Conservation (phyloP, 1,140 invertebrate genomes). For the Panagrolaimus sp. region DNA sequence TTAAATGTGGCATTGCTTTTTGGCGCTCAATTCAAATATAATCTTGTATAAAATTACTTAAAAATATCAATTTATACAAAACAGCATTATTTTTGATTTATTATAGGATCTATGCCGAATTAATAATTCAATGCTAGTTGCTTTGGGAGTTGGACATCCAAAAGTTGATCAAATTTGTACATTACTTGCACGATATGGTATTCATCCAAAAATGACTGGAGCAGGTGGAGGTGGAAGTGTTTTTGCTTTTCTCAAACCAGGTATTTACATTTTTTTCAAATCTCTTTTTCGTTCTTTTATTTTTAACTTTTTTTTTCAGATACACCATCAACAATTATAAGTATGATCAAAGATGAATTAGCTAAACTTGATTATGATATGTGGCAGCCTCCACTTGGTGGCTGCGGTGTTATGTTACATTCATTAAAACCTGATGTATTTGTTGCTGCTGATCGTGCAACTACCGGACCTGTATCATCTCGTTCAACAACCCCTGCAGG, state of each 20-base stretch:
- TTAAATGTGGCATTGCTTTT: too few species aligned
- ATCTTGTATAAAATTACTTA: too few species aligned
- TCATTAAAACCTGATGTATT: slow-evolving; percentile 48
- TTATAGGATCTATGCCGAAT: slow-evolving; percentile 70
- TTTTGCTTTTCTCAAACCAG: slow-evolving; percentile 62
- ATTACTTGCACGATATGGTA: slow-evolving; percentile 66
- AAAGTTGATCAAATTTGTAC: slow-evolving; percentile 73
- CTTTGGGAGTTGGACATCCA: slow-evolving; percentile 79
- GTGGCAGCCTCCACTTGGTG: slow-evolving; percentile 52
- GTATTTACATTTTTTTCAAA: slow-evolving; percentile 34
- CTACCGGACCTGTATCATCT: slow-evolving; percentile 23
- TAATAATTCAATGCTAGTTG: slow-evolving; percentile 76
- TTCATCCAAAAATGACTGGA: slow-evolving; percentile 81
- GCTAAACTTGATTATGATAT: slow-evolving; percentile 53
- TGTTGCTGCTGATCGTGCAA: slow-evolving; percentile 16
- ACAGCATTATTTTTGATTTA: background rate
- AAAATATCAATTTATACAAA: too few species aligned
- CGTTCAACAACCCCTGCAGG: slow-evolving; percentile 44
- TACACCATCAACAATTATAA: slow-evolving; percentile 50
- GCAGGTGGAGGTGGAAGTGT: slow-evolving; percentile 85
- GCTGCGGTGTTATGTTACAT: slow-evolving; percentile 43
- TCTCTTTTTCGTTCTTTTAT: slow-evolving; percentile 11
- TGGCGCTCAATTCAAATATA: too few species aligned
- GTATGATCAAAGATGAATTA: slow-evolving; percentile 53
- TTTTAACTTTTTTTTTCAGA: slow-evolving; percentile 38